Evolutionary conservation across 37 sponge, comb jelly and placozoan genomes (phyloP).

Genomic region (Halisarca cf. caerulea): DNA sequence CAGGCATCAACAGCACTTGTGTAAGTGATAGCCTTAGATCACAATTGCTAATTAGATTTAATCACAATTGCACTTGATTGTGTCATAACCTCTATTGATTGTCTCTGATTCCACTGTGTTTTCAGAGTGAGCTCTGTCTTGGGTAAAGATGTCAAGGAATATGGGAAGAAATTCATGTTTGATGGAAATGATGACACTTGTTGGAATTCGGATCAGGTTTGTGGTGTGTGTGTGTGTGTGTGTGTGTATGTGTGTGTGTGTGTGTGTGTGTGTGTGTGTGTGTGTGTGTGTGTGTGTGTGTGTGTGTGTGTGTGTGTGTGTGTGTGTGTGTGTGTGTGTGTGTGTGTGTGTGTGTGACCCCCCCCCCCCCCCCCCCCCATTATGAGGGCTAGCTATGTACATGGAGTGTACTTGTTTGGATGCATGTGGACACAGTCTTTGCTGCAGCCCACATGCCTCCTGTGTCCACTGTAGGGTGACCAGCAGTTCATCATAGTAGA

Average conservation of each 20-base stretch:
- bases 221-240: background rate
- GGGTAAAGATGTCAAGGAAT: conserved; percentile 80
- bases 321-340: conserved; percentile 5
- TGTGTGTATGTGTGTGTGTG: background rate
- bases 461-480: conserved; percentile 54
- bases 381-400: too few species aligned
- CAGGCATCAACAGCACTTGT: too few species aligned
- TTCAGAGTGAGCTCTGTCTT: conserved; percentile 90
- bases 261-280: background rate
- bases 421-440: background rate
- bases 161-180: conserved; percentile 93
- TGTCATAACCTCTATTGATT: too few species aligned
- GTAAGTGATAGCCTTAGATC: too few species aligned
- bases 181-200: conserved; percentile 93
- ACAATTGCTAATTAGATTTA: too few species aligned
- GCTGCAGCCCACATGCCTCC: background rate
- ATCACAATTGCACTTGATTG: too few species aligned
- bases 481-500: conserved; percentile 69
- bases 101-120: too few species aligned
- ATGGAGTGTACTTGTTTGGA: background rate
- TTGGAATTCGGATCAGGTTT: conserved; percentile 96
- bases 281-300: conserved; percentile 7
- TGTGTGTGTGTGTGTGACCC: background rate
- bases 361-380: too few species aligned
- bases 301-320: conserved; percentile 18